Percentiles rank a stretch among this genome's conserved stretches.
Conservation (phyloP, 2,113 vertebrate species). For the Lampris incognitus region DNA sequence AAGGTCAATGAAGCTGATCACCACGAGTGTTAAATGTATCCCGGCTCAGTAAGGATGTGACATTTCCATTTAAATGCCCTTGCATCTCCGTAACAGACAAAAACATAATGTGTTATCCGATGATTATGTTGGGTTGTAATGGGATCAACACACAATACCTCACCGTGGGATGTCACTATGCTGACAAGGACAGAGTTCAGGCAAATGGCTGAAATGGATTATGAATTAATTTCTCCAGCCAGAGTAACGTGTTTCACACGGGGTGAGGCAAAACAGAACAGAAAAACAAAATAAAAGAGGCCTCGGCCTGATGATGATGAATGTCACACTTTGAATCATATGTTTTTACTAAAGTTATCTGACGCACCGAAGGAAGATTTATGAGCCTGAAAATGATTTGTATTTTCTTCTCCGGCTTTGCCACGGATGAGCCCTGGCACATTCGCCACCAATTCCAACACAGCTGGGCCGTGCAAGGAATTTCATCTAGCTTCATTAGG, state of each 20-base stretch:
- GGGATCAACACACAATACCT: neutral
- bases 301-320: constrained; percentile 72
- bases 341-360: constrained; percentile 81
- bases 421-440: constrained; percentile 63
- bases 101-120: no score
- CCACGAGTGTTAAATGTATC: no score
- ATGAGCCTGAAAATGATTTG: constrained; percentile 67
- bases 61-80: neutral
- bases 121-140: neutral
- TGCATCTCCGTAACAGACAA: neutral
- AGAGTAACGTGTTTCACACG: constrained; percentile 50
- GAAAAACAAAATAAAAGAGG: constrained; percentile 47
- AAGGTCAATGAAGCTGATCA: no score
- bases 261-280: constrained; percentile 36
- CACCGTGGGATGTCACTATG: neutral
- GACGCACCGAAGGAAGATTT: constrained; percentile 79
- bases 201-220: constrained; percentile 50
- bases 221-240: constrained; percentile 45
- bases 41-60: no score
- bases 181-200: constrained; percentile 12
- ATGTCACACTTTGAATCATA: constrained; percentile 81
- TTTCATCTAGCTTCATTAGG: constrained; percentile 82
- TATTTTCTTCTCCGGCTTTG: constrained; percentile 47
- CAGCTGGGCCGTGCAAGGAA: constrained; percentile 74
- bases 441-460: constrained; percentile 77